Conservation (phyloP, 1,140 invertebrate genomes). For the Leptinotarsa defecta region DNA sequence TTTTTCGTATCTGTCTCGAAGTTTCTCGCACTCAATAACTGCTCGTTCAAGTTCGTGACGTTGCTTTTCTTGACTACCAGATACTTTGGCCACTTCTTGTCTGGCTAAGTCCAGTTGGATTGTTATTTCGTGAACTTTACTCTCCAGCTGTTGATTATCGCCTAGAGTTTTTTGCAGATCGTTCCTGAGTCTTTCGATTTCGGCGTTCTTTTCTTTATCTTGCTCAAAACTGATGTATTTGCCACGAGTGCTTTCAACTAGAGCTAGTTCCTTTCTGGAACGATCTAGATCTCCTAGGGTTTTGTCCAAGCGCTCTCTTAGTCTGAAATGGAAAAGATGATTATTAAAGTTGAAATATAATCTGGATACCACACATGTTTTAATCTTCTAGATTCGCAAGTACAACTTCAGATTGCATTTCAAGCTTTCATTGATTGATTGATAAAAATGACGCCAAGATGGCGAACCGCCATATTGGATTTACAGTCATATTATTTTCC, state of each 20-base stretch:
- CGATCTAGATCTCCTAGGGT: conserved; percentile 76
- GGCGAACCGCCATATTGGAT: too few relatives aligned
- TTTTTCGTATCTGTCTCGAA: conserved; percentile 82
- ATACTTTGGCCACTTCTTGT: conserved; percentile 75
- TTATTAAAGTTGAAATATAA: too few relatives aligned
- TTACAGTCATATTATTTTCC: too few relatives aligned
- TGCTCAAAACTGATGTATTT: conserved; percentile 84
- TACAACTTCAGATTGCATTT: too few relatives aligned
- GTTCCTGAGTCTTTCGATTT: conserved; percentile 68
- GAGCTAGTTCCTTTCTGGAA: conserved; percentile 74
- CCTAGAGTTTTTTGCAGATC: conserved; percentile 74
- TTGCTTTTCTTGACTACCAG: conserved; percentile 75
- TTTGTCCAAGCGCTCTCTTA: conserved; percentile 83
- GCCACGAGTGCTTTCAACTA: conserved; percentile 75
- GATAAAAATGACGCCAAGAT: too few relatives aligned
- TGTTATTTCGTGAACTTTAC: conserved; percentile 76
- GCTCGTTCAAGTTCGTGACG: conserved; percentile 76
- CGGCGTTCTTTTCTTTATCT: conserved; percentile 74
- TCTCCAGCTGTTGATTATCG: conserved; percentile 72
- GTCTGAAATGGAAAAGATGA: conserved; percentile 28
- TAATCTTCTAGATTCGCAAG: too few relatives aligned
- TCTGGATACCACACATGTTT: too few relatives aligned
- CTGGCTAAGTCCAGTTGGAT: conserved; percentile 79
- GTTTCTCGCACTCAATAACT: conserved; percentile 84
- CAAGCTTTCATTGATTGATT: too few relatives aligned